Conservation (phyloP, 1,140 invertebrate genomes). For the Drosophila subobscura region DNA sequence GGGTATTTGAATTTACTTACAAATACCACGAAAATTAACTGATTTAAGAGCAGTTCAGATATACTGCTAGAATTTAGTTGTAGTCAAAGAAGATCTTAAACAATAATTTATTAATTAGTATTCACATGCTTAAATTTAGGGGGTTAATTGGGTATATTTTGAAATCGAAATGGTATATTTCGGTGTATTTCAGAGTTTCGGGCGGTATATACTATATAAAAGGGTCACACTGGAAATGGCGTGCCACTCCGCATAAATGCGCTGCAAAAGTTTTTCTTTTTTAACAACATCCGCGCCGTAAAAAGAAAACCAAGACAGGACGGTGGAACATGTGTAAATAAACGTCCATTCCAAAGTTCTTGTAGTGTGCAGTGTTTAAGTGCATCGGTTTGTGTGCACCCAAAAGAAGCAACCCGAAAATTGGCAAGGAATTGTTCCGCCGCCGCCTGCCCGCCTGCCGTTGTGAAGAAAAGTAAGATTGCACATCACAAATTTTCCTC, state of each 20-base stretch:
- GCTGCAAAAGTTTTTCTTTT: constrained; percentile 47
- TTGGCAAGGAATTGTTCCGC: constrained; percentile 43
- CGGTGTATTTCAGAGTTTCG: too few species aligned
- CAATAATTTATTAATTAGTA: too few species aligned
- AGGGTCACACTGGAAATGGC: constrained; percentile 55
- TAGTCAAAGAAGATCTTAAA: too few species aligned
- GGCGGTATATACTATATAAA: too few species aligned
- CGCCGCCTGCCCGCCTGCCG: constrained; percentile 22
- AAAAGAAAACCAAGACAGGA: constrained; percentile 14
- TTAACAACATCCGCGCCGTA: constrained; percentile 54
- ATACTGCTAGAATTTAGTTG: too few species aligned
- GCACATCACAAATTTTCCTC: constrained; percentile 12
- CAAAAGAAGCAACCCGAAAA: constrained; percentile 30
- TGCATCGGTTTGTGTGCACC: constrained; percentile 8
- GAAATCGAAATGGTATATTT: too few species aligned
- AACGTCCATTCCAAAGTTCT: constrained; percentile 4
- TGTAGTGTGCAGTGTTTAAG: constrained; percentile 19
- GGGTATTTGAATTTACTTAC: too few species aligned
- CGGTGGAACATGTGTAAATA: constrained; percentile 50
- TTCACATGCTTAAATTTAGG: too few species aligned
- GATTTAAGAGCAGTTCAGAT: too few species aligned
- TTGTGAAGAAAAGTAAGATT: constrained; percentile 50
- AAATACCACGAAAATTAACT: too few species aligned
- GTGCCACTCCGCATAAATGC: constrained; percentile 70
- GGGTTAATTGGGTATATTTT: too few species aligned